phyloP scores from a whole-genome alignment of 1,140 invertebrate species.

The Drosophila carrolli region DNA sequence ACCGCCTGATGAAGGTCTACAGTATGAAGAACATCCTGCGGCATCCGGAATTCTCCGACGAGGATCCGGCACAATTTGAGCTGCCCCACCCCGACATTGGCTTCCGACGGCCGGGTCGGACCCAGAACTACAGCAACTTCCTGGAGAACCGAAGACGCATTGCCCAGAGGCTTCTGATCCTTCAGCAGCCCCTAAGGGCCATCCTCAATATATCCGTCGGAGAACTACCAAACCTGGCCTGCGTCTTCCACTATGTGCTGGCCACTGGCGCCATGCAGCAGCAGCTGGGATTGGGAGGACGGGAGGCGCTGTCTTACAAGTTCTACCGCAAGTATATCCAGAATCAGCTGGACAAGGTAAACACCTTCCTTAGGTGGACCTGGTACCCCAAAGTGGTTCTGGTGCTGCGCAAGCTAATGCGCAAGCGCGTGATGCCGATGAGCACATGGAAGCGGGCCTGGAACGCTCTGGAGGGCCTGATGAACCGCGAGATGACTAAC shows the following conservation, averaged over 20 bases:
- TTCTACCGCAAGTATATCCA: conserved; percentile 77
- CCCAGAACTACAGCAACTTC: conserved; percentile 86
- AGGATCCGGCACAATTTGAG: conserved; percentile 65
- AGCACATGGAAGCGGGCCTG: conserved; percentile 70
- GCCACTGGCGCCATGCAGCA: conserved; percentile 83
- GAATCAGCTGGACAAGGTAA: conserved; percentile 83
- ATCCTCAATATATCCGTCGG: conserved; percentile 86
- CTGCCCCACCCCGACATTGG: conserved; percentile 58
- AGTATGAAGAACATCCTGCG: conserved; percentile 81
- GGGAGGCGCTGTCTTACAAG: conserved; percentile 73
- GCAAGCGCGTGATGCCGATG: conserved; percentile 71
- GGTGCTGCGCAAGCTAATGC: conserved; percentile 74
- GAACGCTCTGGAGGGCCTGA: conserved; percentile 83
- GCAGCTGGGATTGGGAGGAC: conserved; percentile 82
- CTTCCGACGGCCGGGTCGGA: conserved; percentile 85
- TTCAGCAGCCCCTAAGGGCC: conserved; percentile 88
- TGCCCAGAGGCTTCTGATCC: conserved; percentile 85
- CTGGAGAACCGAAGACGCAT: conserved; percentile 86
- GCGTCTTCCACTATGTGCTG: conserved; percentile 81
- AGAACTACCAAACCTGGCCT: conserved; percentile 85
- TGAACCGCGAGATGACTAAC: conserved; percentile 86
- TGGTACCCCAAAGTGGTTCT: conserved; percentile 85
- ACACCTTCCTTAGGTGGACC: conserved; percentile 72
- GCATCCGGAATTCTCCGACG: conserved; percentile 66
- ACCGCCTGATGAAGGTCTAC: conserved; percentile 78